Conservation (phyloP, 2,797 vertebrate species). For the Acanthornis magna region DNA sequence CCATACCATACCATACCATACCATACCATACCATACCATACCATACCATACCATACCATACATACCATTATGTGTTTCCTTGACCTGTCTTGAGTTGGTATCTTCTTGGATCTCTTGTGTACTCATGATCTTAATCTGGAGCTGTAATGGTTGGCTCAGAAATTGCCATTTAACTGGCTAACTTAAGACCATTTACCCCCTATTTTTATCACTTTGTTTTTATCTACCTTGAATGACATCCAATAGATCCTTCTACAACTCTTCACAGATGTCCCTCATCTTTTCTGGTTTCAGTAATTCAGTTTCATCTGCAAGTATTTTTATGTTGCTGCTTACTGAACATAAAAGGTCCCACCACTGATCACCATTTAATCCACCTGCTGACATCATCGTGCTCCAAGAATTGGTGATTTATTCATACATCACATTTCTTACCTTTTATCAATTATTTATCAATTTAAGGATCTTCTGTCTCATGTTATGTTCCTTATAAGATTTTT, state of each 20-base stretch:
- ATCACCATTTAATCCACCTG: background rate
- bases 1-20: background rate
- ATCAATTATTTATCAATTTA: background rate
- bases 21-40: background rate
- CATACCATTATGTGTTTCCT: background rate
- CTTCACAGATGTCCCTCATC: background rate
- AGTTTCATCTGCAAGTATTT: background rate
- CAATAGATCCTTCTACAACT: background rate
- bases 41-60: background rate
- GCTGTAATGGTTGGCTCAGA: background rate
- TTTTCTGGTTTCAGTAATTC: background rate
- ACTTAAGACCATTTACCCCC: background rate
- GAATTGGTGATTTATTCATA: background rate
- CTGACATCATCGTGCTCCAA: background rate
- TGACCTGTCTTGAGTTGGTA: fast-evolving
- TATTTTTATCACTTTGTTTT: background rate
- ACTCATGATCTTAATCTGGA: background rate
- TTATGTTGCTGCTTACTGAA: background rate
- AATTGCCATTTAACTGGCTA: background rate
- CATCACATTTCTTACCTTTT: background rate
- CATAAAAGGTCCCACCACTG: background rate
- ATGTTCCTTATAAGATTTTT: background rate
- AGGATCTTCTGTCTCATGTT: background rate
- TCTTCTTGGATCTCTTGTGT: background rate
- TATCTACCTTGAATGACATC: background rate